Percentiles rank a stretch among this genome's conserved stretches.
Conservation (phyloP, 2,797 vertebrate genomes). For the Mionectes olivaceus region DNA sequence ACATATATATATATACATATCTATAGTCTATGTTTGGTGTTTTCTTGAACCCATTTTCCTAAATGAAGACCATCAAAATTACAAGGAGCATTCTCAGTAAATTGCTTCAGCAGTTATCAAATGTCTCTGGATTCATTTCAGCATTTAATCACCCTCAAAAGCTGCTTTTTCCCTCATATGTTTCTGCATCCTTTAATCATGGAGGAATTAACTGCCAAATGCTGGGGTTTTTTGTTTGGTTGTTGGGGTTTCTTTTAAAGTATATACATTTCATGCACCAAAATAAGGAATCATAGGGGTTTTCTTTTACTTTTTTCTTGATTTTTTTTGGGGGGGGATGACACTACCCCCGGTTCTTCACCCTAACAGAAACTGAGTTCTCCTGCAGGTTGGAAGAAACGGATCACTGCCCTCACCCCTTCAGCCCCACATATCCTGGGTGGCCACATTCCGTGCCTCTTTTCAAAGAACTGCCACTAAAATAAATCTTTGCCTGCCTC, state of each 20-base stretch:
- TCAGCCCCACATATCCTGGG: background rate
- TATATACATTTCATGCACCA: background rate
- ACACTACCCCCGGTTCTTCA: background rate
- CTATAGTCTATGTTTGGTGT: background rate
- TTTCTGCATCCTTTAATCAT: conserved; percentile 41
- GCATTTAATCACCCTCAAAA: conserved; percentile 71
- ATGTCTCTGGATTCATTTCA: conserved; percentile 70
- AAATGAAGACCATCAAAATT: background rate
- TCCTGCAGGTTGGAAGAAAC: background rate
- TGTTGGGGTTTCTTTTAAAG: background rate
- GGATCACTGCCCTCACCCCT: background rate
- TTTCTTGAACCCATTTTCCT: background rate
- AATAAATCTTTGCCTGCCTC: background rate
- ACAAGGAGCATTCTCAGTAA: conserved; percentile 47
- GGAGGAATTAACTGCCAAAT: conserved; percentile 27
- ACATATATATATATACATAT: background rate
- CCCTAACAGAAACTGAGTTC: background rate
- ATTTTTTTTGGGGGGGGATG: background rate
- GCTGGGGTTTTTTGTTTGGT: background rate
- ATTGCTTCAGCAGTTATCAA: conserved; percentile 63
- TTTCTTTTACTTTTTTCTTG: background rate
- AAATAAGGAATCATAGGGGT: background rate
- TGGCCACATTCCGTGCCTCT: background rate
- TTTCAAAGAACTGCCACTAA: background rate
- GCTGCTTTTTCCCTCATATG: conserved; percentile 66